phyloP scores from a whole-genome alignment of 1,140 invertebrate genomes.

The Macrobrachium nipponense region DNA sequence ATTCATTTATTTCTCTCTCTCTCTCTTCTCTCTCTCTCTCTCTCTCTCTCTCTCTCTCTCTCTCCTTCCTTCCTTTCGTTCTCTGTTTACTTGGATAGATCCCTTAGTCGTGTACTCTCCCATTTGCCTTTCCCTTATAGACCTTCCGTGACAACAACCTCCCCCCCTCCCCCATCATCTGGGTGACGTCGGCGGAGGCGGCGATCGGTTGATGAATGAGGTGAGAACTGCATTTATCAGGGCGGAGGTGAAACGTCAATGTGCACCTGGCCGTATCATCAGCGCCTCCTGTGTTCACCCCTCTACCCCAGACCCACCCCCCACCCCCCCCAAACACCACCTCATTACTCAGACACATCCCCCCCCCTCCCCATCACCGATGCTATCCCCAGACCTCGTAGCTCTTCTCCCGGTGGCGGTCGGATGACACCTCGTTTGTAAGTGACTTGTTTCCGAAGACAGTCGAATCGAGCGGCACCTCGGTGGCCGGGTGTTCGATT shows the following conservation, averaged over 20 bases:
- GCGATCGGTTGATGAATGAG: slow-evolving; percentile 6
- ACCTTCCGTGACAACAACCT: background rate
- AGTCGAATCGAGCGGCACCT: too few species aligned
- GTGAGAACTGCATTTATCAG: slow-evolving; percentile 14
- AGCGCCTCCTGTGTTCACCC: background rate
- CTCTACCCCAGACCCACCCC: background rate
- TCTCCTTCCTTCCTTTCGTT: too few species aligned
- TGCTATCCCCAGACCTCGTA: too few species aligned
- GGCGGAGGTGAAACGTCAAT: background rate
- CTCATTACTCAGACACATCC: background rate
- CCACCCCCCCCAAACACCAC: background rate
- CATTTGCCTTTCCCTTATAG: too few species aligned
- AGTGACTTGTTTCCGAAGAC: too few species aligned
- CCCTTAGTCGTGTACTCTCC: too few species aligned
- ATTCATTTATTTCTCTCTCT: too few species aligned
- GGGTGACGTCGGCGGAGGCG: background rate
- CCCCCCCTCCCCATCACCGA: too few species aligned
- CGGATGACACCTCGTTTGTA: background rate
- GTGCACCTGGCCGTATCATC: slow-evolving; percentile 2
- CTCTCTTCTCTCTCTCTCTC: too few species aligned
- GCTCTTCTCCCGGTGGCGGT: background rate
- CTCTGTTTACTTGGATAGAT: too few species aligned
- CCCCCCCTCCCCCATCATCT: background rate
- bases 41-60: too few species aligned
- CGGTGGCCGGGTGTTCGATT: too few species aligned